Evolutionary conservation across 2,797 vertebrate genomes (phyloP), one percentile per base, ranked within the genome.

Genomic region (Sarcophilus harrisii): DNA sequence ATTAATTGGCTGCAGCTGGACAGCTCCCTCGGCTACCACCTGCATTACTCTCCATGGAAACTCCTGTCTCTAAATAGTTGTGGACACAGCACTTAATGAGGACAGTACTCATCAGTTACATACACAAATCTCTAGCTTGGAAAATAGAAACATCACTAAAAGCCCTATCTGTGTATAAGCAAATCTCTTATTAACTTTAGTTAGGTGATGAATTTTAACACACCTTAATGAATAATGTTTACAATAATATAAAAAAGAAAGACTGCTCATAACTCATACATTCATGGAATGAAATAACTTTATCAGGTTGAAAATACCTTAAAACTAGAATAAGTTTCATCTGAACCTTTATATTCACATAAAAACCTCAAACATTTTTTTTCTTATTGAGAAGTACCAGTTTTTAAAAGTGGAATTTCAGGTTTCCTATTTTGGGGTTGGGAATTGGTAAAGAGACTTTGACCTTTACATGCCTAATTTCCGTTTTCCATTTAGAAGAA

Each of bases 1-100:
- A 87, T 87, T 87, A 87, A 87, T 87, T 87, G 73, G 73, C 73
- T 87, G 73, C 73, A 87, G 73, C 73, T 87, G 73, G 73, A 87
- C 73, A 92, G 91, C 45, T 92, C 58, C 58, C 91, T n/a, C 12
- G 29, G 91, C 91, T 57, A 45, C 73, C 45, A 92, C 58, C 91
- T 58, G 24, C n/a, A 59, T 59, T 59, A 27, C 91, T 92, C 58
- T 87, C 73, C 73, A 87, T 87, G 73, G 73, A 87, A 87, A 87
- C 54, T 32, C 57, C 45, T 45, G 38, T 92, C 24, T 91, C n/a
- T 59, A 59, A 59, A 49, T 49, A 38, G 29, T 92, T 49, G 38
- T 92, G 91, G 58, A 92, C 38, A 59, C 57, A 87, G 38, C 18
- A 28, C 58, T 59, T 49, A 92, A 92, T 30, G 38, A 92, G 38